Base-by-base conservation (phyloP, 2,888 invertebrate genomes). In the Pardosa pseudoannulata region DNA sequence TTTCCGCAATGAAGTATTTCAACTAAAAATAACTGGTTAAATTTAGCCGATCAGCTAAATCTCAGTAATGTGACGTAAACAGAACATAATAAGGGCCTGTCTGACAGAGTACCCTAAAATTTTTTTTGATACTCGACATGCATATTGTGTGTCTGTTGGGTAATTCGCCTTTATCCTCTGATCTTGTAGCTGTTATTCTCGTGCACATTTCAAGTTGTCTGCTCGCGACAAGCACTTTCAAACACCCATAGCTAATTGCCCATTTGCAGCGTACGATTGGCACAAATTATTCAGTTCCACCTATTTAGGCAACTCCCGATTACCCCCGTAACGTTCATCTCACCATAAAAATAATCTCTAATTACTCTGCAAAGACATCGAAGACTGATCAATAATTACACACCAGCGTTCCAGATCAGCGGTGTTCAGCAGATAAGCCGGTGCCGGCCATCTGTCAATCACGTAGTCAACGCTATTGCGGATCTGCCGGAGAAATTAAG, bases 211-310 rank as follows among this genome's bases (percentile, higher is more conserved):
- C 56, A 23, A 23, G 23, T 23, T 56, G 56, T 56, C 56, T 3
- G n/a, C 56, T 56, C 19, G 19, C 56, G 9, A 36, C 9, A 36
- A 36, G 36, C 9, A 9, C 36, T 23, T 23, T 23, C 23, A 56
- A 23, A 23, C 16, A 16, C 3, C 56, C 56, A 23, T 56, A 56
- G 56, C 23, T 56, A 56, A 56, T 56, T 56, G 56, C 56, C 56
- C 16, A 56, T 56, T 56, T 56, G 16, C 56, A 56, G 5, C 56
- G 5, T 6, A 11, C 56, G 56, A 56, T 56, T 56, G 56, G 56
- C 56, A 56, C 56, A 56, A 23, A 56, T 56, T 56, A 56, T 56
- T 56, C 56, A 56, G 56, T 56, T 56, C 56, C 56, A 56, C 56
- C 56, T 56, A 56, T 56, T 56, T 56, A 56, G 56, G 56, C 56